Base-by-base conservation (phyloP, 2,797 vertebrate genomes). In the Chromis chromis region DNA sequence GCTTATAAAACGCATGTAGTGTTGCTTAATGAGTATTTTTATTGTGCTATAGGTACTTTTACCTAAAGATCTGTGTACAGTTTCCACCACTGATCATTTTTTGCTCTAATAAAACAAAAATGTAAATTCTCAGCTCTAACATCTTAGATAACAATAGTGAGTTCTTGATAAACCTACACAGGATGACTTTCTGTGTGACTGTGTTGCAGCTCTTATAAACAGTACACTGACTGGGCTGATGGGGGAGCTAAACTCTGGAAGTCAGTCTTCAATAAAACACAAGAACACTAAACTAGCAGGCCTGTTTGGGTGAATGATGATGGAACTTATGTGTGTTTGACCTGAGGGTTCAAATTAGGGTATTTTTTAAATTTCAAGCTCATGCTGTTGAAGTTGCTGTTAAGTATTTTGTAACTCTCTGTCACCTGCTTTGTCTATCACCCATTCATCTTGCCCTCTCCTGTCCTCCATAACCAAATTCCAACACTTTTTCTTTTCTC, bases 171-270 rank as follows among this genome's bases (percentile, higher is more conserved):
- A n/a, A 33, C 3, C 7, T 19, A 17, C 42, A 44, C 17, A 44
- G 16, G 42, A 19, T 19, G 42, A 19, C 6, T 1, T 44, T 17
- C 7, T 19, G 40, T 31, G 25, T 70, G 13, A 21, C 27, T 58
- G 28, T 58, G 28, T 55, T 31, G 3, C 1, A 12, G 8, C 21
- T 58, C 14, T 46, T 1, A 50, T 17, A 44, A 44, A 42, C 61
- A 70, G 22, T 70, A 25, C 77, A 24, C 4, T 0, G 3, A 40
- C 13, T 25, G 58, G 27, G 0, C 72, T 81, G 28, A 28, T 16
- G 65, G 42, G 54, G 80, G 58, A 13, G 70, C 72, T 80, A 69
- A 27, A 79, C 33, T 62, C 44, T 14, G 27, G 27, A 62, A 42
- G 1, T 31, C 7, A 42, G 1, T 25, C 11, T 14, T 12, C 0